Evolutionary conservation across 2,888 invertebrate genomes (phyloP).

Genomic region (Callosobruchus maculatus): DNA sequence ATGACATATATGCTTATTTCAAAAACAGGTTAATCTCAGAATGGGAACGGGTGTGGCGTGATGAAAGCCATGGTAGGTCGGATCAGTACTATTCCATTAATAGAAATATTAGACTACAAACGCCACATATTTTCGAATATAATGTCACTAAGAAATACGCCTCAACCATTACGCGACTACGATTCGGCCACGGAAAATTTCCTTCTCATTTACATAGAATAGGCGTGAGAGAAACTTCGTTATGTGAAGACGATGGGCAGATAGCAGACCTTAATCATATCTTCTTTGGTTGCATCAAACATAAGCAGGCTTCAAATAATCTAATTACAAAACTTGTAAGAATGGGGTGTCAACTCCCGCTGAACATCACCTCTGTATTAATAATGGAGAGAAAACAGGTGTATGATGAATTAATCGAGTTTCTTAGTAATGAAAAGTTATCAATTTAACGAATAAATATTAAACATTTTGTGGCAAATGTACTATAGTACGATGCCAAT

Average conservation of each 20-base stretch:
- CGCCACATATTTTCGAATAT: too few relatives aligned
- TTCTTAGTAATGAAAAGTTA: background rate
- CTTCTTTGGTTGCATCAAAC: background rate
- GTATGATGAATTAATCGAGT: background rate
- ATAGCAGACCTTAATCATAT: background rate
- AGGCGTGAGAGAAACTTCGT: background rate
- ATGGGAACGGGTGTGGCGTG: too few relatives aligned
- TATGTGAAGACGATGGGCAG: background rate
- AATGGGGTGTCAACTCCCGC: background rate
- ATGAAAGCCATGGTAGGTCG: too few relatives aligned
- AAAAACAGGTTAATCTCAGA: too few relatives aligned
- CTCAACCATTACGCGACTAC: too few relatives aligned
- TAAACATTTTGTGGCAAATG: too few relatives aligned
- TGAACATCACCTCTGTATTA: background rate
- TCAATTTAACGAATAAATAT: too few relatives aligned
- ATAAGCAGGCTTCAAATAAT: background rate
- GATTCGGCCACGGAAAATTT: background rate
- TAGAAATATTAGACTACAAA: too few relatives aligned
- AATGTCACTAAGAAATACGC: too few relatives aligned
- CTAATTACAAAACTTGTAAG: background rate
- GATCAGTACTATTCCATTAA: too few relatives aligned
- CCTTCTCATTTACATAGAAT: background rate
- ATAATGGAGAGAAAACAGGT: background rate
- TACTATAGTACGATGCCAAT: too few relatives aligned
- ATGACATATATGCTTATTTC: too few relatives aligned